Evolutionary conservation across 2,888 invertebrate species (phyloP).

Genomic region (Marasmarcha lunaedactyla): DNA sequence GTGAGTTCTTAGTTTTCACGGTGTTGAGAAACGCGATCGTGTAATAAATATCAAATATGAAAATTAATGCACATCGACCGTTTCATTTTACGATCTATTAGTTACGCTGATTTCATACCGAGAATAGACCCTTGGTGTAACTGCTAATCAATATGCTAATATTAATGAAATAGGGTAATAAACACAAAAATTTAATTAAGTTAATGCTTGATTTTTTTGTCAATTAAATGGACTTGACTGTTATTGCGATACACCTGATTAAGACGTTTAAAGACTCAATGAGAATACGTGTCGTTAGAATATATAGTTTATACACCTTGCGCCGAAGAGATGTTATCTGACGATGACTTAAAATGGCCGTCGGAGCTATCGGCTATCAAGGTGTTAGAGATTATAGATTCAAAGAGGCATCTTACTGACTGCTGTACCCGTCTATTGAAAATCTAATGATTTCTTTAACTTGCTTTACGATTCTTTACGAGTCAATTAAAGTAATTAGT

Average conservation of each 20-base stretch:
- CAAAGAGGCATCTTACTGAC: conserved; percentile 22
- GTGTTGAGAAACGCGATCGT: neutral
- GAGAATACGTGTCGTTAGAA: too few relatives aligned
- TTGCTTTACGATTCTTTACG: too few relatives aligned
- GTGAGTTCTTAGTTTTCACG: neutral
- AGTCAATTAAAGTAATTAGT: too few relatives aligned
- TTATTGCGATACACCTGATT: too few relatives aligned
- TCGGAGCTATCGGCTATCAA: conserved; percentile 23
- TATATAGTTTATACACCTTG: too few relatives aligned
- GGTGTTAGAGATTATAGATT: conserved; percentile 30
- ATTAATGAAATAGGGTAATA: too few relatives aligned
- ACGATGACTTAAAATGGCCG: conserved; percentile 18
- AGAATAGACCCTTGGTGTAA: neutral
- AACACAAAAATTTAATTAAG: too few relatives aligned
- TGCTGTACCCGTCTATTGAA: conserved; percentile 18
- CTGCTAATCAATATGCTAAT: neutral
- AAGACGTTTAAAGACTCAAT: too few relatives aligned
- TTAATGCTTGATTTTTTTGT: too few relatives aligned
- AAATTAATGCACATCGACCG: neutral
- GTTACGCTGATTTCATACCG: neutral
- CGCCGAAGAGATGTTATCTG: conserved; percentile 20
- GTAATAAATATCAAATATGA: neutral
- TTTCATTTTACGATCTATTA: neutral
- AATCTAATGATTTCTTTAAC: too few relatives aligned
- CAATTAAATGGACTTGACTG: too few relatives aligned